Conservation (phyloP, 2,113 vertebrate genomes). For the Nannobrachium achirus region DNA sequence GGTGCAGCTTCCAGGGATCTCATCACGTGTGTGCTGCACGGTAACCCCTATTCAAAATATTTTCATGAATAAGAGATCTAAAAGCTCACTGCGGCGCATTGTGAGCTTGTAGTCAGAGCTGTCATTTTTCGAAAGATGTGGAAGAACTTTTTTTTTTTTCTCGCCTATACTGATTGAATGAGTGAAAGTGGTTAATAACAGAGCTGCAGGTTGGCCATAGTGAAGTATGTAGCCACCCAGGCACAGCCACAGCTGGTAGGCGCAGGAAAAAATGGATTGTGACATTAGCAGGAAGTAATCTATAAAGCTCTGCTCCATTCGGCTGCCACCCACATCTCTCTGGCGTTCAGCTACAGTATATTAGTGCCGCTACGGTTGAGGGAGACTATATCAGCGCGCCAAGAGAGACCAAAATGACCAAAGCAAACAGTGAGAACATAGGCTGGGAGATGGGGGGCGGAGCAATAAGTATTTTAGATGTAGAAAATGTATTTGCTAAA, state of each 20-base stretch:
- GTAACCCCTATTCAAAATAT: too few species aligned
- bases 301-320: slow-evolving; percentile 41
- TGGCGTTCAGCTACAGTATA: background rate
- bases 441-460: too few species aligned
- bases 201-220: slow-evolving; percentile 2
- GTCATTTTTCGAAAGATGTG: too few species aligned
- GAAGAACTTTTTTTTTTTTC: too few species aligned
- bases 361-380: slow-evolving; percentile 20
- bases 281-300: slow-evolving; percentile 63
- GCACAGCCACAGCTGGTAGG: background rate
- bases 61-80: too few species aligned
- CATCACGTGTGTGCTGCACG: background rate
- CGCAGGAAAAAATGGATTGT: slow-evolving; percentile 47
- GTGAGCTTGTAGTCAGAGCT: too few species aligned
- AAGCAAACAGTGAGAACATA: too few species aligned
- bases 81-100: too few species aligned
- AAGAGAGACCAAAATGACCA: background rate
- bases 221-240: slow-evolving; percentile 16
- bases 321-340: slow-evolving; percentile 38
- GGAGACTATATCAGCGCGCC: background rate
- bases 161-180: too few species aligned
- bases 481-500: too few species aligned
- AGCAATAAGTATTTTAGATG: too few species aligned
- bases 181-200: background rate
- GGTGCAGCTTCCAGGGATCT: slow-evolving; percentile 11